A percentile compares a stretch with the other conserved stretches of the same genome.
Conservation (phyloP, 1,140 invertebrate genomes). For the Drosophila subpulchrella region DNA sequence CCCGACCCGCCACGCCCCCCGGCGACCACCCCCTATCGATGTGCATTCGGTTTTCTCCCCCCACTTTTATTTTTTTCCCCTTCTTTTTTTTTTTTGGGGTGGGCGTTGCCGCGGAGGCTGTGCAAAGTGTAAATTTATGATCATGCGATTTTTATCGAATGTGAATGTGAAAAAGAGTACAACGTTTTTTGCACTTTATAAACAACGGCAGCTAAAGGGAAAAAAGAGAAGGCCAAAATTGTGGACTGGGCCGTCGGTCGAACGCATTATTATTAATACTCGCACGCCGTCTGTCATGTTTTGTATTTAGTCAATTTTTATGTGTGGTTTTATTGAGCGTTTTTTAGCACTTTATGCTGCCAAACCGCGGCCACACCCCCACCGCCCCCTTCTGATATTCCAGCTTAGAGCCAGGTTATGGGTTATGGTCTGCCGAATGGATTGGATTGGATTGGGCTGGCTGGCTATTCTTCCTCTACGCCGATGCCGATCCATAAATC, state of each 20-base stretch:
- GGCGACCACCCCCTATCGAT: constrained; percentile 15
- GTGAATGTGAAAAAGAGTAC: constrained; percentile 76
- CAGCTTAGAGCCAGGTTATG: constrained; percentile 37
- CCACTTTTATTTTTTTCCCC: constrained; percentile 24
- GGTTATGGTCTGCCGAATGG: constrained; percentile 10
- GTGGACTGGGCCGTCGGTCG: constrained; percentile 46
- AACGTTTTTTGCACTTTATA: constrained; percentile 83
- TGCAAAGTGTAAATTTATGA: constrained; percentile 85
- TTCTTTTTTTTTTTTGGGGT: constrained; percentile 43
- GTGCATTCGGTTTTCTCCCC: constrained; percentile 30
- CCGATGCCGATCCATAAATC: constrained; percentile 66
- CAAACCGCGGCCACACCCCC: constrained; percentile 45
- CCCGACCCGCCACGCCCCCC: constrained; percentile 13
- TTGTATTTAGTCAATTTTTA: constrained; percentile 82
- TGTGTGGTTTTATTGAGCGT: constrained; percentile 71
- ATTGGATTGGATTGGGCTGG: constrained; percentile 13
- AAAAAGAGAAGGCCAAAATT: constrained; percentile 18
- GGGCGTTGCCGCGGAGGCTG: constrained; percentile 83
- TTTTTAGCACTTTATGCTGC: constrained; percentile 68
- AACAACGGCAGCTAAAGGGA: constrained; percentile 43
- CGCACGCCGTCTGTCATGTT: constrained; percentile 83
- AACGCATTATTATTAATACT: constrained; percentile 83
- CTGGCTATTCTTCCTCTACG: constrained; percentile 14
- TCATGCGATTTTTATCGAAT: constrained; percentile 84
- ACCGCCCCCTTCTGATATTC: constrained; percentile 6